These are phyloP conservation scores for Pantala flavescens DNA, from an alignment of 1,140 invertebrate genomes.

Conservation along the genomic window DNA sequence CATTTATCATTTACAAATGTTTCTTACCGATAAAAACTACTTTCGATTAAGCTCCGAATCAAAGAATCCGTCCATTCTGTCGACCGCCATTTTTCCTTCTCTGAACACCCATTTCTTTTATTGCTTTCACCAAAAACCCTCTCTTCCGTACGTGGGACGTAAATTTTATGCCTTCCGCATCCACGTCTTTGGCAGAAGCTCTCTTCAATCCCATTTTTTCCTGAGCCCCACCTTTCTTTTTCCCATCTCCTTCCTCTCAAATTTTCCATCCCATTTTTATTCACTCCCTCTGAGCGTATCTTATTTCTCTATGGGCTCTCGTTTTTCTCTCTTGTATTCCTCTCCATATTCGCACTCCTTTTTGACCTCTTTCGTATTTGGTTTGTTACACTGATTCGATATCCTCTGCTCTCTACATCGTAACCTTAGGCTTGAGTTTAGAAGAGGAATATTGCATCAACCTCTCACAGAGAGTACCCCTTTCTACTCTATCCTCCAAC, in stretches of 20 bases:
- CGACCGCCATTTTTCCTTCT: not conserved
- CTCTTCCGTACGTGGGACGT: not conserved
- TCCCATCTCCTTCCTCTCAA: not conserved
- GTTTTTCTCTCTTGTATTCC: not conserved
- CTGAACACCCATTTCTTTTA: not conserved
- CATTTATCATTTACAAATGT: too few relatives aligned
- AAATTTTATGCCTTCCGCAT: slow-evolving; percentile 9
- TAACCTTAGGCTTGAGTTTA: too few relatives aligned
- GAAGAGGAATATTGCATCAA: too few relatives aligned
- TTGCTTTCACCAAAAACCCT: slow-evolving; percentile 9
- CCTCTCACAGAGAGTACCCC: too few relatives aligned
- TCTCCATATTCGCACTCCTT: not conserved
- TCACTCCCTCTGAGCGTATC: not conserved
- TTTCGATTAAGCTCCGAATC: not conserved
- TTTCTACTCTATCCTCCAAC: too few relatives aligned
- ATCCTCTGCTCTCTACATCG: too few relatives aligned
- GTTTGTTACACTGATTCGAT: too few relatives aligned
- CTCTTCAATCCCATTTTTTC: not conserved
- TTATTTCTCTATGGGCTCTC: not conserved
- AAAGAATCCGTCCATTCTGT: not conserved
- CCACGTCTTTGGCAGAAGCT: not conserved
- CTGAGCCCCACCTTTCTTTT: not conserved
- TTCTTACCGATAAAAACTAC: too few relatives aligned
- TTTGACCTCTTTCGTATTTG: too few relatives aligned
- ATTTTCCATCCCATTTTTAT: not conserved